Base-by-base conservation (phyloP, 1,140 invertebrate species). In the Mactra quadrangularis region DNA sequence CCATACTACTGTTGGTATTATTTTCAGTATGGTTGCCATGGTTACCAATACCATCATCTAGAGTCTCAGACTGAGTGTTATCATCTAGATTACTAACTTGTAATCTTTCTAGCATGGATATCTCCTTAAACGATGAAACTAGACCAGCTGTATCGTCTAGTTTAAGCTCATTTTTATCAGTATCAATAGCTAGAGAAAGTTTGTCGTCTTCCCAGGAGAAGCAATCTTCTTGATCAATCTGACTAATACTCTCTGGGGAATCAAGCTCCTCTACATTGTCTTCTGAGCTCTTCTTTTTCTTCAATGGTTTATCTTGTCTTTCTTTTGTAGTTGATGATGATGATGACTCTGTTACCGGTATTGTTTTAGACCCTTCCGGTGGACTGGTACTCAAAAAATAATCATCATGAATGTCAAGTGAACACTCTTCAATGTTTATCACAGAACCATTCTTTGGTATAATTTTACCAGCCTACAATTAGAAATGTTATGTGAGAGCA, bases 201-300 rank as follows among this genome's bases (percentile, higher is more conserved):
- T 87, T 87, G 52, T 91, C 90, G 25, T 91, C 90, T 55, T 93
- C 90, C 89, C 91, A 92, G 0, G 87, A 91, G 59, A 92, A 92
- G 79, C 90, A 91, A 74, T 92, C 91, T 52, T 92, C 91, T 15
- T 71, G 74, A 71, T 92, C 91, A 33, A 92, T 91, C 47, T 90
- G 87, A 41, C 84, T 87, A 38, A 92, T 88, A 81, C 90, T 90
- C 64, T 92, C 91, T 27, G 91, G 91, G 11, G 91, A 91, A 53
- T 92, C 91, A 19, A 92, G 79, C n/a, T 92, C 91, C 57, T 90
- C 89, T 29, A 91, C 75, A 76, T 85, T 85, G 13, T 88, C 87
- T 72, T 57, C 47, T 19, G 13, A 15, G 4, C 35, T 45, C 19
- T 70, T n/a, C 38, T n/a, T 31, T 17, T 66, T 17, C 17, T 62